Conservation (phyloP, 2,113 vertebrate species). For the Pteronura brasiliensis region DNA sequence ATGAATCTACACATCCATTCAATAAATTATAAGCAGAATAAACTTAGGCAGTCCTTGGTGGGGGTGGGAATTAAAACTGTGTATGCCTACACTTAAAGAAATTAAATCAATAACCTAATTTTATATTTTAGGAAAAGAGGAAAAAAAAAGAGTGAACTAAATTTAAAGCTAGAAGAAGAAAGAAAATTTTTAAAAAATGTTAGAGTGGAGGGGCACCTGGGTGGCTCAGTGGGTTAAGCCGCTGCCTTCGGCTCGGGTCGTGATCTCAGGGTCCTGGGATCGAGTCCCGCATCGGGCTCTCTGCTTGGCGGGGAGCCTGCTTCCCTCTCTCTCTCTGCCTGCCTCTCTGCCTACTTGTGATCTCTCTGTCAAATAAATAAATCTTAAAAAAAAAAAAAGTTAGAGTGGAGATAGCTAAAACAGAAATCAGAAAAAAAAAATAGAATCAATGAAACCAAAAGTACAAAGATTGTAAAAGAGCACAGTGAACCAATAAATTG, state of each 20-base stretch:
- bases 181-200: neutral
- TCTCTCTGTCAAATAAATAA: no score
- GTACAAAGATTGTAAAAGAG: neutral
- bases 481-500: neutral
- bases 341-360: no score
- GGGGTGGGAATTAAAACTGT: neutral
- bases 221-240: no score
- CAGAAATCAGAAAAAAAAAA: neutral
- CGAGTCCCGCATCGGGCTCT: no score
- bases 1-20: neutral
- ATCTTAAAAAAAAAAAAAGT: no score
- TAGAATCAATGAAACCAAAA: neutral
- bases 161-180: neutral
- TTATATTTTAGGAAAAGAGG: neutral
- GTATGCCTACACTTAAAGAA: neutral
- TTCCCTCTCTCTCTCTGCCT: no score
- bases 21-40: neutral
- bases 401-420: neutral
- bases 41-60: neutral
- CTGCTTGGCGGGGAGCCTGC: no score
- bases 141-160: neutral
- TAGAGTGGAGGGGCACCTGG: no score
- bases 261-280: no score
- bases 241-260: no score
- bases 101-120: neutral